Conservation (phyloP, 1,140 invertebrate species). For the Drosophila watanabei region DNA sequence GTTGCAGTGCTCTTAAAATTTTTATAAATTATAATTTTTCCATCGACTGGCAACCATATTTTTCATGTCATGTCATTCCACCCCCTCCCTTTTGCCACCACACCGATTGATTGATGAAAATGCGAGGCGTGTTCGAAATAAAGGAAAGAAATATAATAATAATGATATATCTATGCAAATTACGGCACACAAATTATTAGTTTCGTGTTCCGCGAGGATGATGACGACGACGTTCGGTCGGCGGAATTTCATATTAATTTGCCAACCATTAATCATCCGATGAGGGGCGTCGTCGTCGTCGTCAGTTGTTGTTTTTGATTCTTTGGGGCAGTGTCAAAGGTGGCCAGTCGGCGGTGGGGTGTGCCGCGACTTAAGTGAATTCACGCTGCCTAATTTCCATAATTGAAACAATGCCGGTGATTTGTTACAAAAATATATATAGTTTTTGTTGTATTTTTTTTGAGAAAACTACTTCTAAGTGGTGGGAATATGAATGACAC, state of each 20-base stretch:
- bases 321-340: conserved; percentile 30
- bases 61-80: conserved; percentile 69
- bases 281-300: conserved; percentile 19
- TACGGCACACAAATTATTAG: conserved; percentile 73
- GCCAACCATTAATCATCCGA: conserved; percentile 72
- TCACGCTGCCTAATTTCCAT: conserved; percentile 32
- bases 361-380: conserved; percentile 24
- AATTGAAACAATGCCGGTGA: conserved; percentile 19
- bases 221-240: conserved; percentile 11
- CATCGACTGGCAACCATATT: conserved; percentile 73
- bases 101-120: conserved; percentile 78
- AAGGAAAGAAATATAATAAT: conserved; percentile 70
- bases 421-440: conserved; percentile 12
- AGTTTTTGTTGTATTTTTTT: neutral
- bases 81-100: conserved; percentile 9
- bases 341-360: conserved; percentile 16
- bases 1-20: conserved; percentile 74
- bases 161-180: conserved; percentile 84
- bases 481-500: neutral
- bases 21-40: conserved; percentile 81
- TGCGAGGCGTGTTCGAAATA: conserved; percentile 69
- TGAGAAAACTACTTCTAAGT: neutral
- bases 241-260: conserved; percentile 73
- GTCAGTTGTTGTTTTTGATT: conserved; percentile 22
- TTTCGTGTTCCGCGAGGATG: conserved; percentile 61